Evolutionary conservation across 2,113 vertebrate species (phyloP).

Genomic region (Heterotis niloticus): DNA sequence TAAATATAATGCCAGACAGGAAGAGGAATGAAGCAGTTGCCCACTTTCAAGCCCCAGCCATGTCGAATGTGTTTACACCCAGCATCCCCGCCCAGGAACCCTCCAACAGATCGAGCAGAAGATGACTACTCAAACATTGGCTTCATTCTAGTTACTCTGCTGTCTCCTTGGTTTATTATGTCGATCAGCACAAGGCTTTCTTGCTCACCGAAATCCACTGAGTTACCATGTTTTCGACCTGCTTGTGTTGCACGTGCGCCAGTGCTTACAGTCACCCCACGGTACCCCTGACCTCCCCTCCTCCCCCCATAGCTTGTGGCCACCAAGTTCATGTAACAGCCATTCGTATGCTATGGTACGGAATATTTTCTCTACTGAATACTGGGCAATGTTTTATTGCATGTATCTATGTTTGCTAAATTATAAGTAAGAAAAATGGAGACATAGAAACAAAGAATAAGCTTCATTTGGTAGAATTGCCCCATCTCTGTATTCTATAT

Average conservation of each 20-base stretch:
- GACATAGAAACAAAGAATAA: constrained; percentile 4
- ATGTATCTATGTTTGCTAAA: constrained; percentile 23
- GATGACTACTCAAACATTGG: constrained; percentile 8
- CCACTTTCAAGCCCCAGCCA: constrained; percentile 45
- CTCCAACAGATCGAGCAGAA: constrained; percentile 1
- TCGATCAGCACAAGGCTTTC: constrained; percentile 22
- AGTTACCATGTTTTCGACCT: constrained; percentile 5
- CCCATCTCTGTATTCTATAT: constrained; percentile 18
- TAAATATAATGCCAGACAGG: constrained; percentile 41
- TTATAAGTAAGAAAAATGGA: not conserved
- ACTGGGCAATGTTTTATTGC: constrained; percentile 22
- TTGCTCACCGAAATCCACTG: constrained; percentile 7
- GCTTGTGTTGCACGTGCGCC: not conserved
- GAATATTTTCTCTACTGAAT: constrained; percentile 22
- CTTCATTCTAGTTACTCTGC: constrained; percentile 28
- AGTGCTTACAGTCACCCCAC: constrained; percentile 8
- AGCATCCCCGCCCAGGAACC: not conserved
- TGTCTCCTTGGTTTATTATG: constrained; percentile 21
- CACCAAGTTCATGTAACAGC: constrained; percentile 10
- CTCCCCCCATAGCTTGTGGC: not conserved
- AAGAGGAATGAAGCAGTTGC: constrained; percentile 35
- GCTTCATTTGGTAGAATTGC: constrained; percentile 16
- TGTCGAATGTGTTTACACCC: constrained; percentile 1
- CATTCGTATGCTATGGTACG: constrained; percentile 18
- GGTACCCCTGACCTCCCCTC: not conserved